phyloP scores from a whole-genome alignment of 2,113 vertebrate species.

The Parus major region DNA sequence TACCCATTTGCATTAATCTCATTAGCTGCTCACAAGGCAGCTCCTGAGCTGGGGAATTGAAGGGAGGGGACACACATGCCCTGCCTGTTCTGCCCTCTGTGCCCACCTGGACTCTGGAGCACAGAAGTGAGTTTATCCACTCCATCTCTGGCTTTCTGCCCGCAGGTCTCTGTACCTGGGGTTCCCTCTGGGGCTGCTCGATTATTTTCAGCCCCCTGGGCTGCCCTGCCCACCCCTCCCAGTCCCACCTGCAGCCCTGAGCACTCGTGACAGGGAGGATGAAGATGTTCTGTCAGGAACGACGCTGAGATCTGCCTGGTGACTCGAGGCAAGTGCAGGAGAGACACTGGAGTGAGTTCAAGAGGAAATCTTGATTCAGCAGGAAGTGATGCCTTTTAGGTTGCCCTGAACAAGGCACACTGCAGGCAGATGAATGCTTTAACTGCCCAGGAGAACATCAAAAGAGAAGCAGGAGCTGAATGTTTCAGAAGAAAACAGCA shows the following conservation, averaged over 20 bases:
- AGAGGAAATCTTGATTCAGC: neutral
- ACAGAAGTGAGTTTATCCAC: neutral
- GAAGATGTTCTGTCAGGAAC: neutral
- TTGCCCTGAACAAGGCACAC: neutral
- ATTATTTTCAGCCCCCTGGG: neutral
- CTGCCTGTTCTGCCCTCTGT: neutral
- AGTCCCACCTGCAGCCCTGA: neutral
- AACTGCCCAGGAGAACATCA: neutral
- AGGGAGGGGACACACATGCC: neutral
- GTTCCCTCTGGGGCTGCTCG: neutral
- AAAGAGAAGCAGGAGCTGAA: neutral
- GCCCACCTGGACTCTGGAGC: neutral
- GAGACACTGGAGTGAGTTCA: neutral
- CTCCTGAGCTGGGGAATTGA: neutral
- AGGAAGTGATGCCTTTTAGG: neutral
- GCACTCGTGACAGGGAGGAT: neutral
- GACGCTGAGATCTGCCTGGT: neutral
- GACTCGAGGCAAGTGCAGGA: neutral
- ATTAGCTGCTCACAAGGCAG: constrained; percentile 6
- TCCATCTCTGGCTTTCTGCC: neutral
- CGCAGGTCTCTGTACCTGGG: neutral
- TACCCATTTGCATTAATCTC: constrained; percentile 44
- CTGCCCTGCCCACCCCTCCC: neutral
- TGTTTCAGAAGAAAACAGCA: neutral
- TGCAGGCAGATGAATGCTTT: neutral